Evolutionary conservation across 1,140 invertebrate genomes (phyloP).

Genomic region (Drosophila sp.): DNA sequence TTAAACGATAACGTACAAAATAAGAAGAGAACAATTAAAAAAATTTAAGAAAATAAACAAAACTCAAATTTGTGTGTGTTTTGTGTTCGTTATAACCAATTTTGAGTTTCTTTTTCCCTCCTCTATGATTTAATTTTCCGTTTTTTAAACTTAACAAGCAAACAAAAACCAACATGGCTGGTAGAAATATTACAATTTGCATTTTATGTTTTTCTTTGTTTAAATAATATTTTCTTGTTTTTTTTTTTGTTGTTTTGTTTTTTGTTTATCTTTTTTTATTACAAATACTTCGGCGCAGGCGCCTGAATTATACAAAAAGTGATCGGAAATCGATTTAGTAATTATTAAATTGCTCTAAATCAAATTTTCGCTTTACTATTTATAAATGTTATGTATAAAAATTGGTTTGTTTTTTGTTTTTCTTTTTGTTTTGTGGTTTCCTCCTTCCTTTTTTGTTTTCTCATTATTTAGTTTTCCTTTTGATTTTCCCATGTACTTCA

Average conservation of each 20-base stretch:
- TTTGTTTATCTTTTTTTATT: constrained; percentile 56
- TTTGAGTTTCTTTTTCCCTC: constrained; percentile 26
- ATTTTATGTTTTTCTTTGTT: constrained; percentile 31
- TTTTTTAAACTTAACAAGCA: constrained; percentile 74
- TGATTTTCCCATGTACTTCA: constrained; percentile 39
- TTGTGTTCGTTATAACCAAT: not conserved
- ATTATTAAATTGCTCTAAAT: constrained; percentile 72
- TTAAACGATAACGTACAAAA: constrained; percentile 52
- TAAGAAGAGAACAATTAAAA: constrained; percentile 14
- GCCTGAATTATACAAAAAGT: constrained; percentile 65
- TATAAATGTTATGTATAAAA: constrained; percentile 74
- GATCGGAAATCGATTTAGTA: constrained; percentile 48
- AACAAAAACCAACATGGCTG: constrained; percentile 51
- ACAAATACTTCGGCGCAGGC: constrained; percentile 74
- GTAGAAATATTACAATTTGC: constrained; percentile 53
- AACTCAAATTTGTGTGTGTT: constrained; percentile 36
- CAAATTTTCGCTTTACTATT: constrained; percentile 59
- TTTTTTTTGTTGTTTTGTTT: constrained; percentile 22
- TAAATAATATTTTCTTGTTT: constrained; percentile 34
- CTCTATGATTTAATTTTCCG: constrained; percentile 22
- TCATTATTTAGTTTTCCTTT: constrained; percentile 28
- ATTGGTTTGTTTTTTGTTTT: constrained; percentile 45
- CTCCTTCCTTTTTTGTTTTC: constrained; percentile 2
- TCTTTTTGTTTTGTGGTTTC: constrained; percentile 18
- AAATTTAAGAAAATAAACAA: constrained; percentile 35